These are phyloP conservation scores for Morpho achilles DNA, from an alignment of 2,888 invertebrate species.

Conservation along the genomic window DNA sequence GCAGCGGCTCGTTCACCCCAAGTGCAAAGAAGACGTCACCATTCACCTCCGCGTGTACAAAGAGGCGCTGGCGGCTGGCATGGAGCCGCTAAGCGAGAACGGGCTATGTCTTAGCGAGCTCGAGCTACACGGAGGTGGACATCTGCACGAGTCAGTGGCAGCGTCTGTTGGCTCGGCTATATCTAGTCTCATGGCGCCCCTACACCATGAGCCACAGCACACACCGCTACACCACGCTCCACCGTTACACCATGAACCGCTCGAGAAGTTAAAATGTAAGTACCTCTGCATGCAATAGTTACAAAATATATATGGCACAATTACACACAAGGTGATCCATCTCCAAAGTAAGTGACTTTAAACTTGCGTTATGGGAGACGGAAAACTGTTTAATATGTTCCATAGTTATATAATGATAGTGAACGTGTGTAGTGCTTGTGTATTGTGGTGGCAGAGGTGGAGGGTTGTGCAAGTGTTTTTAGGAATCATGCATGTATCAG, in stretches of 20 bases:
- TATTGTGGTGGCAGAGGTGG: no score
- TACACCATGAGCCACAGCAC: slow-evolving; percentile 79
- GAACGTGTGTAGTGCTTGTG: no score
- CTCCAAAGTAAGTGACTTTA: no score
- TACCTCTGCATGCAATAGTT: slow-evolving; percentile 38
- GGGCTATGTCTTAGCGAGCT: slow-evolving; percentile 87
- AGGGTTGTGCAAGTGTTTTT: no score
- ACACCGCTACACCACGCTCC: slow-evolving; percentile 80
- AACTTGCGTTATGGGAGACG: no score
- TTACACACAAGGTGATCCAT: no score
- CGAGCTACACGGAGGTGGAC: slow-evolving; percentile 73
- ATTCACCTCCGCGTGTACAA: slow-evolving; percentile 79
- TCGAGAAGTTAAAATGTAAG: slow-evolving; percentile 90
- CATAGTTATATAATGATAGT: no score
- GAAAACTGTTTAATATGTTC: no score
- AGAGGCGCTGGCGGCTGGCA: slow-evolving; percentile 82
- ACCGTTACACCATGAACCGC: slow-evolving; percentile 83
- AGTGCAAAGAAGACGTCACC: slow-evolving; percentile 53
- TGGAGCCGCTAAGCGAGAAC: slow-evolving; percentile 84
- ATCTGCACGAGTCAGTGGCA: slow-evolving; percentile 74
- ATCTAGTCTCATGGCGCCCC: slow-evolving; percentile 76
- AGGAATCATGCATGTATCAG: no score
- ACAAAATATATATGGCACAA: no score
- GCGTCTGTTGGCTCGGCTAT: slow-evolving; percentile 76
- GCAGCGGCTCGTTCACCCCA: slow-evolving; percentile 36